Evolutionary conservation across 2,888 invertebrate species (phyloP), one percentile per base, ranked within the genome.

Genomic region (Byasa hedistus): DNA sequence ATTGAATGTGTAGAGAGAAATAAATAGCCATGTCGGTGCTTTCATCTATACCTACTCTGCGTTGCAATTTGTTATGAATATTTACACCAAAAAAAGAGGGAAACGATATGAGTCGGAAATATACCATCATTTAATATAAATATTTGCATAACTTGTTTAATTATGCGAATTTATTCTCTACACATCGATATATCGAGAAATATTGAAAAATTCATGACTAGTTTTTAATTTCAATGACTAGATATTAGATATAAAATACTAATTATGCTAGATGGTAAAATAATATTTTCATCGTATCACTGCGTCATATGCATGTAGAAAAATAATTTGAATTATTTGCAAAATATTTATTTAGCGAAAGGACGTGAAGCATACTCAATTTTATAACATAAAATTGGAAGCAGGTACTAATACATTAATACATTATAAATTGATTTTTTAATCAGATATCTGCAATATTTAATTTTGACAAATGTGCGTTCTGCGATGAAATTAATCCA

Each of bases 231-330:
- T 44, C 44, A 44, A 44, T 44, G 7, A 19, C 23, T 55, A 54
- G 54, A 32, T 55, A 23, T 48, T 15, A 48, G 23, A 27, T 51
- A 61, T 21, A 61, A 39, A 61, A 21, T n/a, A 24, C 23, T 55
- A 24, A 48, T 36, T 51, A 62, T 36, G 36, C 54, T 44, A 84
- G 86, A 84, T 84, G 83, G 85, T 78, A 78, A 81, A 4, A 44
- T 63, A 55, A 62, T 1, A 12, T 48, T 48, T 48, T n/a, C 10
- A 19, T 44, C 19, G n/a, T n/a, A 48, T 12, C 15, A 48, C n/a
- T 48, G 48, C 48, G 19, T 48, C 19, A 48, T n/a, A 48, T 61
- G 61, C 44, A 57, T 15, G 44, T 65, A 65, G 44, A 65, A 65
- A 65, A 61, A 65, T 61, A 65, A 56, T 48, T 65, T 56, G 10